Evolutionary conservation across 2,888 invertebrate genomes (phyloP), one percentile per base, ranked within the genome.

Genomic region (Patella caerulea): DNA sequence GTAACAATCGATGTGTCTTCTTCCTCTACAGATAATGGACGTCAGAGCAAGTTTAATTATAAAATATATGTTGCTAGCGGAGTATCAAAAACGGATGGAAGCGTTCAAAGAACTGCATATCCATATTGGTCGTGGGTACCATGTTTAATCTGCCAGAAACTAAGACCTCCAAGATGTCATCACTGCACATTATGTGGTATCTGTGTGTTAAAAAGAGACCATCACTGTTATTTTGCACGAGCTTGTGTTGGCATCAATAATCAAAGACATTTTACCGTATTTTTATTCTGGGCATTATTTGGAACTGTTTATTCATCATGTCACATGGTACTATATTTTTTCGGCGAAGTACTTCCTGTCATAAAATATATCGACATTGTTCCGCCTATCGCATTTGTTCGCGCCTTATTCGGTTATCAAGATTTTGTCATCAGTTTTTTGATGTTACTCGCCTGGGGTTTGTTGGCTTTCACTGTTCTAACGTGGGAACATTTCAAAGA

Each of bases 41-140:
- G 45, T 71, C 53, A 19, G 53, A 72, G 15, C 24, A 19, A 65
- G 19, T 24, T 12, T 24, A 14, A 69, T 5, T 81, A 75, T 75
- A 71, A 53, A 52, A 78, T 81, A 74, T 71, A 73, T n/a, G 81
- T 81, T 0, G 79, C 79, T 2, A 75, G 77, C 17, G 71, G 76
- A 19, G 24, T 79, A 17, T 77, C 77, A 24, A 72, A 74, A 2
- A 74, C 29, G 14, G 72, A 76, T 29, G 79, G 79, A n/a, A 53
- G 78, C 24, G 77, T 78, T n/a, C 72, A 78, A 73, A 74, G 84
- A 9, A 79, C 83, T 17, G 84, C 87, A 11, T 88, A 85, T 74
- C 88, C 88, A 2, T 90, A 90, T 76, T 90, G 89, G 86, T 87
- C 89, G 17, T 90, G 90, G 90, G 86, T 86, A 72, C 87, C 88